Base-by-base conservation (phyloP, 2,797 vertebrate species). In the Sphenopsis melanotis region DNA sequence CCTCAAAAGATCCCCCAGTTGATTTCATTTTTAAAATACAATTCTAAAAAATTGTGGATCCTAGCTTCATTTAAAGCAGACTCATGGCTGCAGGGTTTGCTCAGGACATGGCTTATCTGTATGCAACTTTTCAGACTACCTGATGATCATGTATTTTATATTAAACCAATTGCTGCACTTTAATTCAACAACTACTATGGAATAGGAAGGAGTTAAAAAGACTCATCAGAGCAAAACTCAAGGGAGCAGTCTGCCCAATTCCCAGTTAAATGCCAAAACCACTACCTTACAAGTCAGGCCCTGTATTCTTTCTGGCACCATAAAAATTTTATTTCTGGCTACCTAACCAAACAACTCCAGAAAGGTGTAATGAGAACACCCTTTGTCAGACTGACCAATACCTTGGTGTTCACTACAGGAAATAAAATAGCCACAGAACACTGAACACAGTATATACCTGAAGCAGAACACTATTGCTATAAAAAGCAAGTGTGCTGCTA, bases 371-470 rank as follows among this genome's bases (percentile, higher is more conserved):
- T 2, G 0, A 76, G 42, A 87, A 63, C n/a, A 19, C 9, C 17
- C 15, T 74, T 21, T 32, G 37, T 37, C 63, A 92, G 71, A 68
- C 0, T 77, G 53, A 65, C 7, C 59, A 79, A 5, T 41, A 90
- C 66, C 23, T n/a, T 21, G 9, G 21, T 0, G 1, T 15, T 32
- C 9, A 2, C 21, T 59, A 56, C 4, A 23, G 23, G 18, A 84
- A 70, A 80, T 17, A 59, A 15, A n/a, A 29, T 0, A 72, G 30
- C 39, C 26, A 68, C 5, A 34, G 64, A 85, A 10, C 11, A 65
- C 39, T 55, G n/a, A 59, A 56, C 20, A 36, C 15, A 69, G 26
- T 10, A 60, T 0, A 83, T 17, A 71, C 9, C 16, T 41, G 60
- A 76, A 87, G 18, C 18, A 76, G 39, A 69, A 56, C 9, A 44